Percentiles rank a stretch among this genome's conserved stretches.
phyloP scores from a whole-genome alignment of 92 coral and sea anemone genomes.

The Blastomussa wellsi region DNA sequence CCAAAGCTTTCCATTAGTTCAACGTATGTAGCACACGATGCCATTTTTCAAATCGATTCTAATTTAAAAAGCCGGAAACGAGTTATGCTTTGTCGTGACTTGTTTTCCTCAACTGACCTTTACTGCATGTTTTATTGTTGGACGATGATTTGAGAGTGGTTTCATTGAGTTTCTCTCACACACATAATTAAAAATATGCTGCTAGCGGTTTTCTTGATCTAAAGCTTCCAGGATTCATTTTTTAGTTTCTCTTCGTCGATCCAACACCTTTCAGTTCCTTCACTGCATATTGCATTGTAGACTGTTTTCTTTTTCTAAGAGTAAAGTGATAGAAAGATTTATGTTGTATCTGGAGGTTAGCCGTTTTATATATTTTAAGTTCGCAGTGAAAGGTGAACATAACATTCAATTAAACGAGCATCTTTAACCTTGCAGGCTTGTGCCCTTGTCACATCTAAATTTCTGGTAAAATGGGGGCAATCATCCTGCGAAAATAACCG shows the following conservation, averaged over 20 bases:
- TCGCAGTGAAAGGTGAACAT: not conserved
- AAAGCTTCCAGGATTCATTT: constrained; percentile 13
- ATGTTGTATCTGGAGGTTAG: not conserved
- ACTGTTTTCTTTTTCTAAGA: not conserved
- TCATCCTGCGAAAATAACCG: not conserved
- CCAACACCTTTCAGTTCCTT: not conserved
- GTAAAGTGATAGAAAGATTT: not conserved
- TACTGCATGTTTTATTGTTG: not conserved
- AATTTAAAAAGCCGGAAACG: not conserved
- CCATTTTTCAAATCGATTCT: too few species aligned
- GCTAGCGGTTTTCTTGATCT: constrained; percentile 16
- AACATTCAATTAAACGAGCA: not conserved
- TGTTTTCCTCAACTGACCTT: not conserved
- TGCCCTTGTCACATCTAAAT: not conserved
- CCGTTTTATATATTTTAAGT: not conserved
- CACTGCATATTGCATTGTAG: not conserved
- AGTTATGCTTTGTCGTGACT: not conserved
- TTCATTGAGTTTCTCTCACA: constrained; percentile 16
- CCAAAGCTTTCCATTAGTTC: not conserved
- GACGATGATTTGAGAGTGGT: not conserved
- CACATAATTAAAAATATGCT: constrained; percentile 10
- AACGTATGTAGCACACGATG: not conserved
- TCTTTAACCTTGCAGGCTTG: not conserved
- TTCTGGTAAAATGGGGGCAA: not conserved
- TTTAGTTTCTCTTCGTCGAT: not conserved